Percentiles rank a stretch among this genome's conserved stretches.
Evolutionary conservation across 1,140 invertebrate species (phyloP).

Genomic region (Psix sp.): DNA sequence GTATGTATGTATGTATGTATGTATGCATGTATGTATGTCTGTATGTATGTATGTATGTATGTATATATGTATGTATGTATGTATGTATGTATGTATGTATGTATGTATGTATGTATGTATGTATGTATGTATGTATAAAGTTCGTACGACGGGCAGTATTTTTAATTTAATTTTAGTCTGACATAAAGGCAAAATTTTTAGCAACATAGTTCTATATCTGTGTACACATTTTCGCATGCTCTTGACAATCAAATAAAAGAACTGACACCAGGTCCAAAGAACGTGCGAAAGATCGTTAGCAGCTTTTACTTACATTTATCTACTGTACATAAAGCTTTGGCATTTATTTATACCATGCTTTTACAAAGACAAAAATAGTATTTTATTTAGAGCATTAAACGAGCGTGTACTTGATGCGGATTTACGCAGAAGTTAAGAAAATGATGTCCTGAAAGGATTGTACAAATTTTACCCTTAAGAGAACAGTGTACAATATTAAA

Average conservation of each 20-base stretch:
- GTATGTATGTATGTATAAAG: conserved; percentile 15
- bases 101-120: conserved; percentile 47
- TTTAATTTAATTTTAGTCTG: conserved; percentile 71
- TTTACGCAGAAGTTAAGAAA: conserved; percentile 26
- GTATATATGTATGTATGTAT: too few species aligned
- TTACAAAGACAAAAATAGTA: conserved; percentile 70
- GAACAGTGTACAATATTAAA: too few species aligned
- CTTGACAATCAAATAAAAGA: conserved; percentile 27
- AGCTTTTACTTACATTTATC: conserved; percentile 74
- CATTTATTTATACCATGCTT: conserved; percentile 76
- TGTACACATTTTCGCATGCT: conserved; percentile 31
- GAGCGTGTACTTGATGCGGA: conserved; percentile 43
- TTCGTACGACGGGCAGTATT: conserved; percentile 74
- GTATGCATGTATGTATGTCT: too few species aligned
- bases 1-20: too few species aligned
- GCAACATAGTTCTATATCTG: conserved; percentile 52
- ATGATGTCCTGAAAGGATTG: neutral
- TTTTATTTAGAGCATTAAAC: conserved; percentile 72
- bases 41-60: too few species aligned
- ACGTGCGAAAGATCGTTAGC: conserved; percentile 61
- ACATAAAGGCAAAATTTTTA: conserved; percentile 68
- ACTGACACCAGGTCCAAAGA: conserved; percentile 15
- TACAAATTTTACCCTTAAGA: too few species aligned
- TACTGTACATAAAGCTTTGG: conserved; percentile 75
- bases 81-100: too few species aligned